Conservation (phyloP, 2,113 vertebrate genomes). For the Otolemur garnettii region DNA sequence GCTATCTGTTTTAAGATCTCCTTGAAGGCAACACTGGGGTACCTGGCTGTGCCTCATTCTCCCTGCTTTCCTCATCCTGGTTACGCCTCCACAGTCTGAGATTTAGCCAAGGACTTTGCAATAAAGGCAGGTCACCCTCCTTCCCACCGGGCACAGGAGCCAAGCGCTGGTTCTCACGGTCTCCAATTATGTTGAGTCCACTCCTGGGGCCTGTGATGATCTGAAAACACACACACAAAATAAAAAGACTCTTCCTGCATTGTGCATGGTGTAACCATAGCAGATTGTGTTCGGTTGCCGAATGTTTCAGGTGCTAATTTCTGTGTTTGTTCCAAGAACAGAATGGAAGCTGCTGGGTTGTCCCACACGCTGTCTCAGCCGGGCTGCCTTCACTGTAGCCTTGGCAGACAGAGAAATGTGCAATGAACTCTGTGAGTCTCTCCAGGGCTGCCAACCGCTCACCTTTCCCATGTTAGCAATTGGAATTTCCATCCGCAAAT, state of each 20-base stretch:
- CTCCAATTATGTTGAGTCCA: not conserved
- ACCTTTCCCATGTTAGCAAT: rapidly evolving
- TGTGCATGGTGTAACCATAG: conserved; percentile 12
- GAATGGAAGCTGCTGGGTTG: not conserved
- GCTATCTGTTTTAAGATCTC: conserved; percentile 90
- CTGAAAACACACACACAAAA: not conserved
- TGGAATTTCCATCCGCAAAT: not conserved
- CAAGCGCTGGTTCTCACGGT: rapidly evolving
- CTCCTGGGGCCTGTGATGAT: not conserved
- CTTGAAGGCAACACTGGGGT: conserved; percentile 85
- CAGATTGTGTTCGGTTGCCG: conserved; percentile 80
- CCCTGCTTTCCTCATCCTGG: conserved; percentile 68
- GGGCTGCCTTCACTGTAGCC: not conserved
- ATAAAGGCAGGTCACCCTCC: conserved; percentile 79
- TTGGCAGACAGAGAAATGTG: not conserved
- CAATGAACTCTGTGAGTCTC: conserved; percentile 61
- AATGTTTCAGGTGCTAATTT: conserved; percentile 90
- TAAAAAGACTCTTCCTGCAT: not conserved
- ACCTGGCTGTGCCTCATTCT: conserved; percentile 81
- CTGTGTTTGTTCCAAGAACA: conserved; percentile 76
- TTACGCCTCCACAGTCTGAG: not conserved
- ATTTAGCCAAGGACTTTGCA: conserved; percentile 63
- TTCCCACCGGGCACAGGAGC: not conserved
- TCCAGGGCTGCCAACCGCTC: not conserved
- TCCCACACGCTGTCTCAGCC: not conserved